A percentile compares a stretch with the other conserved stretches of the same genome.
These are phyloP conservation scores for Myotis myotis DNA, from an alignment of 2,797 vertebrate species.

Conservation along the genomic window DNA sequence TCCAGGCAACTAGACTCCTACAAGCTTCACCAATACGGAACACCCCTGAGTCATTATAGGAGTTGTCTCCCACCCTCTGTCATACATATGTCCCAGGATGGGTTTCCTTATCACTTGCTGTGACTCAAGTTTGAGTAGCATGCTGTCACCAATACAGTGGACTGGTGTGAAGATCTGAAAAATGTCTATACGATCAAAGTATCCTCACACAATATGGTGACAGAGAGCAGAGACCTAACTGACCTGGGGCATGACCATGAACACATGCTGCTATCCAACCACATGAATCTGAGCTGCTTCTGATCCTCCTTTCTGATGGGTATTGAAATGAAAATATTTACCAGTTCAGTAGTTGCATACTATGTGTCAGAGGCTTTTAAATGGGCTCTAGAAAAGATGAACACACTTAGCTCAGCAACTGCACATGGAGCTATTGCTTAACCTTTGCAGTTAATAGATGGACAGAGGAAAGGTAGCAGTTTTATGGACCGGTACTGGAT, in stretches of 20 bases:
- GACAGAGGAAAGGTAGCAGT: background rate
- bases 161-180: background rate
- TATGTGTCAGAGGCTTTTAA: background rate
- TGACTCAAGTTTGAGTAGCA: background rate
- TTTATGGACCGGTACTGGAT: background rate
- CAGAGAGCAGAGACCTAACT: background rate
- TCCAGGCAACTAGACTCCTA: background rate
- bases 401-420: background rate
- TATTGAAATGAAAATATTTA: background rate
- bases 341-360: background rate
- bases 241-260: background rate
- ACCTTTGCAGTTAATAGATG: background rate
- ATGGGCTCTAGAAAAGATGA: background rate
- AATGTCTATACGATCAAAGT: background rate
- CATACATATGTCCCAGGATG: background rate
- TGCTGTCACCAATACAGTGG: background rate
- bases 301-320: background rate
- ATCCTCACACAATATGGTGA: background rate
- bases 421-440: background rate
- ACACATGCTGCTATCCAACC: background rate
- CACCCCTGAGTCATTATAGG: background rate
- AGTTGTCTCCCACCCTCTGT: background rate
- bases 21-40: background rate
- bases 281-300: background rate
- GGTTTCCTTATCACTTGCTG: background rate